Evolutionary conservation across 2,113 vertebrate species (phyloP), one percentile per base, ranked within the genome.

Genomic region (Clupea harengus): DNA sequence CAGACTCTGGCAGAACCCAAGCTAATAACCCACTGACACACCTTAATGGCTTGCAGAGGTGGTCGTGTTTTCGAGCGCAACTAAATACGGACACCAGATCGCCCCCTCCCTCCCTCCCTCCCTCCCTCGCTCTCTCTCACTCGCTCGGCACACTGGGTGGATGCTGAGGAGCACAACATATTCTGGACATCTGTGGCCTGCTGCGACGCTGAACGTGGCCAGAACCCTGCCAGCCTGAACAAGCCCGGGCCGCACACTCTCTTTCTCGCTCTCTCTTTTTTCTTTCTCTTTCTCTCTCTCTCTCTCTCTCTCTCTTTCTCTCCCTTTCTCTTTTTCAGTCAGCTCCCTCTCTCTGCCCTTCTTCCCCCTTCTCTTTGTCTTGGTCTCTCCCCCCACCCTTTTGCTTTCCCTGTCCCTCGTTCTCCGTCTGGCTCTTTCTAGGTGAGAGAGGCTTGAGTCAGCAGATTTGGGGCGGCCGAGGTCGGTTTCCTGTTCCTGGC

Each of bases 101-200:
- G 18, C 2, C 13, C 17, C 18, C 52, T 54, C 52, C 18, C 52
- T 54, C 50, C 15, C 50, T 52, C 20, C 3, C 54, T 60, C 57
- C 9, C 57, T 25, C 85, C 82, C 44, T 87, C 88, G 17, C 87
- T 52, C 87, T 85, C 86, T 88, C 89, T 13, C 64, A 32, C 64
- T 72, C 64, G 10, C 64, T 72, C 25, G 3, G n/a, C 25, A 13
- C 64, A 32, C 20, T 28, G 9, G 10, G n/a, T 72, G 64, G 10
- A 32, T 9, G 64, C 8, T 72, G 8, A 32, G 64, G 64, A 72
- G 57, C 57, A 22, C 20, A 60, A n/a, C 57, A 60, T 8, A 25
- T n/a, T 72, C 64, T 72, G 64, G 64, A 72, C 64, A 72, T 72
- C 64, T 72, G 64, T 72, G 64, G 28, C 64, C 64, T 25, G 25